Percentiles rank a stretch among this genome's conserved stretches.
These are phyloP conservation scores for Drosophila putrida DNA, from an alignment of 2,888 invertebrate genomes.

Conservation along the genomic window DNA sequence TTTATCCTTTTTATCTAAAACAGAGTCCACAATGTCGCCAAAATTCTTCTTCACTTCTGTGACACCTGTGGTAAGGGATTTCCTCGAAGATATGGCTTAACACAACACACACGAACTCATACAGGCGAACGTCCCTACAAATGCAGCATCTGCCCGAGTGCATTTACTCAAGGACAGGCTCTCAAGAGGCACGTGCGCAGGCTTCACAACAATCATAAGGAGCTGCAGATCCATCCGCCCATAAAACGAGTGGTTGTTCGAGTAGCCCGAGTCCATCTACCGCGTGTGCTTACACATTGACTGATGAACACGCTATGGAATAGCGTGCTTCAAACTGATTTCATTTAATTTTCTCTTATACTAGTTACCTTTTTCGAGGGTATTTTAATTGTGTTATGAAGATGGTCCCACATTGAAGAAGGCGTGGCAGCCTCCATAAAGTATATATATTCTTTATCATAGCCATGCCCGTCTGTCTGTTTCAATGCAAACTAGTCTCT, in stretches of 20 bases:
- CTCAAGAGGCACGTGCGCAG: conserved; percentile 39
- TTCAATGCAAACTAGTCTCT: no score
- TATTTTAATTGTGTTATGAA: neutral
- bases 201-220: conserved; percentile 24
- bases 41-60: conserved; percentile 86
- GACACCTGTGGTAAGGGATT: conserved; percentile 83
- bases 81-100: conserved; percentile 86
- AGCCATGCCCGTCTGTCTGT: no score
- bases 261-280: conserved; percentile 44
- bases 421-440: no score
- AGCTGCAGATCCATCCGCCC: conserved; percentile 6
- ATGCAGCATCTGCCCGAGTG: conserved; percentile 86
- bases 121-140: conserved; percentile 86
- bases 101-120: conserved; percentile 87
- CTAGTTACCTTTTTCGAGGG: neutral
- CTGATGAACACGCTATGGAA: conserved; percentile 20
- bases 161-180: conserved; percentile 46
- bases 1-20: neutral
- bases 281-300: conserved; percentile 23
- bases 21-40: conserved; percentile 85
- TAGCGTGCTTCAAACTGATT: conserved; percentile 2
- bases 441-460: no score
- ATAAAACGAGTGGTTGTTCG: conserved; percentile 45
- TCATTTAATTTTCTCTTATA: neutral
- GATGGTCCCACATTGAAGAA: neutral